Base-by-base conservation (phyloP, 2,888 invertebrate species). In the Pristionchus maxplancki region DNA sequence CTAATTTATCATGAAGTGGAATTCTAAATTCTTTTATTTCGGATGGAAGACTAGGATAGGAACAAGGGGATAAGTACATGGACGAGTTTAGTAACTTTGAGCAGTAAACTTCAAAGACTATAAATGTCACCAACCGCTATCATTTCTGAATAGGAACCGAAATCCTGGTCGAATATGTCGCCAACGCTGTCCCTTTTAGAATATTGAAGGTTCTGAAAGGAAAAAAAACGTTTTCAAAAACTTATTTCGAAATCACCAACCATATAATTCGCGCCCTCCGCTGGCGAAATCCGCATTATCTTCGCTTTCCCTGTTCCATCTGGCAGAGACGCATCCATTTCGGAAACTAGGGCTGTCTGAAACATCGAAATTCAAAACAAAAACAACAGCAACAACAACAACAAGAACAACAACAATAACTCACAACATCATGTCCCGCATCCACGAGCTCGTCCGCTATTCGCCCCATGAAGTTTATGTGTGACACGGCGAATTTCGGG, bases 371-470 rank as follows among this genome's bases (percentile, higher is more conserved):
- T 58, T 6, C 40, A 13, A 20, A 44, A 88, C 82, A 89, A n/a
- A n/a, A n/a, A n/a, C n/a, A n/a, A n/a, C n/a, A n/a, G n/a, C n/a
- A n/a, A n/a, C n/a, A n/a, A n/a, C n/a, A n/a, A n/a, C n/a, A n/a
- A n/a, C n/a, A n/a, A n/a, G n/a, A n/a, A n/a, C n/a, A n/a, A n/a
- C n/a, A n/a, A n/a, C n/a, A n/a, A n/a, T n/a, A n/a, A n/a, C n/a
- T 87, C 3, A 90, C 91, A 78, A 91, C 90, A 88, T 91, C 88
- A 53, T 91, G 90, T 5, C 90, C 91, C 31, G 91, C 90, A n/a
- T 91, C 90, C 0, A 89, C 90, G 0, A 91, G 82, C 31, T 86
- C 89, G 50, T 91, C 90, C 0, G 91, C 91, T 0, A 91, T 28
- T 40, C 71, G 87, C 5, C 89, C 91, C 89, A 91, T 89, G 89